A percentile compares a stretch with the other conserved stretches of the same genome.
phyloP scores from a whole-genome alignment of 2,888 invertebrate species.

The Agrochola circellaris region DNA sequence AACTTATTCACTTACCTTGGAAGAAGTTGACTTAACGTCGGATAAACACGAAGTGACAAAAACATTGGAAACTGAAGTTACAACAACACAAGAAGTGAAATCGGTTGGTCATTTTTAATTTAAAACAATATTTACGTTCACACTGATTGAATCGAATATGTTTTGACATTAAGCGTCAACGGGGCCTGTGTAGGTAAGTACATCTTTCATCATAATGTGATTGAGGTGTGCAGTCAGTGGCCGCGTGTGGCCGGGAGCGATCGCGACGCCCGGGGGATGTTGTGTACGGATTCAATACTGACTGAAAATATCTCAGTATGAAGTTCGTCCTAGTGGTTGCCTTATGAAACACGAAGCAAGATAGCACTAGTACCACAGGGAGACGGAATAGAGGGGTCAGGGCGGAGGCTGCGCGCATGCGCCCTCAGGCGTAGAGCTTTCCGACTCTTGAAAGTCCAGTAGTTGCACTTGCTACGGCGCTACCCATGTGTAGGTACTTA shows the following conservation, averaged over 20 bases:
- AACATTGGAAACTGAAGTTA: constrained; percentile 50
- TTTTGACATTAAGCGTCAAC: constrained; percentile 38
- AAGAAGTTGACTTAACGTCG: constrained; percentile 40
- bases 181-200: constrained; percentile 27
- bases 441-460: constrained; percentile 31
- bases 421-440: constrained; percentile 22
- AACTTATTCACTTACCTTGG: constrained; percentile 53
- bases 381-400: constrained; percentile 63
- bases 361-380: constrained; percentile 56
- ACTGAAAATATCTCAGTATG: constrained; percentile 51
- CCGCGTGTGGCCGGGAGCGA: constrained; percentile 46
- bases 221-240: constrained; percentile 25
- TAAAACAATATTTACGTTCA: constrained; percentile 39
- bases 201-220: constrained; percentile 54
- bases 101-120: constrained; percentile 40
- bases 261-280: constrained; percentile 54
- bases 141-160: constrained; percentile 39
- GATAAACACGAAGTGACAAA: constrained; percentile 42
- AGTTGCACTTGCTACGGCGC: constrained; percentile 8
- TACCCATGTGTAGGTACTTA: constrained; percentile 14
- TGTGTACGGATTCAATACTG: constrained; percentile 58
- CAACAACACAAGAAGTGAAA: constrained; percentile 39
- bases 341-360: constrained; percentile 63
- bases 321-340: constrained; percentile 57
- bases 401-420: constrained; percentile 85